Evolutionary conservation across 1,140 invertebrate genomes (phyloP), one percentile per base, ranked within the genome.

Genomic region (Diabrotica virgifera): DNA sequence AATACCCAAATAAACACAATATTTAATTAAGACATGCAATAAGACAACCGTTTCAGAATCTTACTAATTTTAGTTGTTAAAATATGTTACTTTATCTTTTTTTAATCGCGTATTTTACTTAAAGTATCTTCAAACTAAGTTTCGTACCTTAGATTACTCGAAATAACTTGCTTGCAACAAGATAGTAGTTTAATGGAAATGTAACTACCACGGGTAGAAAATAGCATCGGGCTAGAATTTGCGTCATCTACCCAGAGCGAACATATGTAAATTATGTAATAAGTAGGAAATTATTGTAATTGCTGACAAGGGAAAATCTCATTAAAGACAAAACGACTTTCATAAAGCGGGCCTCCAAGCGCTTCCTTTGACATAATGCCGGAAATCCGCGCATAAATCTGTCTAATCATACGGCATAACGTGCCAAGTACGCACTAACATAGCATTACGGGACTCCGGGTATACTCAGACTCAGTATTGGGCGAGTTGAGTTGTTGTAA

Each of bases 401-500:
- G 68, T 76, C 72, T 76, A 76, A 76, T 76, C 75, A 75, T 76
- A 72, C 66, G 69, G 68, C 72, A 76, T 74, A 74, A 74, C 73
- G 74, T 73, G 72, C 73, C 68, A 71, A 75, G 66, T 73, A 75
- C 73, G 72, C 73, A 75, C 73, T 73, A 70, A 73, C 70, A 73
- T 66, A 73, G 72, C 62, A 75, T 75, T 75, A 75, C 66, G 63
- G 63, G 56, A 56, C 64, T 65, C 63, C 67, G 70, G 73, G 67
- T 72, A 70, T 50, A 64, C 40, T 46, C 40, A 46, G 40, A 64
- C 40, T 46, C 40, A 46, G 40, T 46, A 68, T 52, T 65, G 63
- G 68, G 66, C 65, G 62, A 57, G 60, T 63, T 37, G 62, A 60
- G 66, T 59, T 67, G 40, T 52, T 70, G 72, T 75, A 67, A 73